phyloP scores from a whole-genome alignment of 1,140 invertebrate species.

The Palaemon carinicauda region DNA sequence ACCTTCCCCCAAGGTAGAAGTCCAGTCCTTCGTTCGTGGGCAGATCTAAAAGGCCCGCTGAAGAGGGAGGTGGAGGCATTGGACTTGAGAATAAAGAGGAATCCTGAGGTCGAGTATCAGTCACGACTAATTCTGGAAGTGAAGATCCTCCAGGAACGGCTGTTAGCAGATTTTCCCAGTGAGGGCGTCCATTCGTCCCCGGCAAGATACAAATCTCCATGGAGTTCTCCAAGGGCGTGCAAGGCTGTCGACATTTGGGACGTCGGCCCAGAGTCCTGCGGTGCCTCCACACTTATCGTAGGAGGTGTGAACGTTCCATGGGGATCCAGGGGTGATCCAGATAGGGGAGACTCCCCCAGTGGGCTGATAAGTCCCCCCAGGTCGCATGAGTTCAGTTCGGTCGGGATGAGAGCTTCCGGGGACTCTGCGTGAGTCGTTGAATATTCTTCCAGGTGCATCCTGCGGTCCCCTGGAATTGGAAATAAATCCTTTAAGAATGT shows the following conservation, averaged over 20 bases:
- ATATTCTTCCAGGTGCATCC: constrained; percentile 32
- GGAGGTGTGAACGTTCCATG: constrained; percentile 41
- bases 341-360: neutral
- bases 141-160: constrained; percentile 26
- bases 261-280: neutral
- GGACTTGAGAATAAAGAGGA: neutral
- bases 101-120: neutral
- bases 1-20: constrained; percentile 19
- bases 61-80: neutral
- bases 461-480: neutral
- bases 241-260: constrained; percentile 43
- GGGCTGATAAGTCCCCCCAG: constrained; percentile 23
- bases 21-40: constrained; percentile 22
- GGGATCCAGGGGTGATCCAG: neutral
- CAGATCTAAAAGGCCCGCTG: constrained; percentile 37
- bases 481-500: neutral
- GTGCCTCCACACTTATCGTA: constrained; percentile 54
- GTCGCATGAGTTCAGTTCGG: constrained; percentile 29
- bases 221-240: constrained; percentile 49
- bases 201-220: constrained; percentile 51
- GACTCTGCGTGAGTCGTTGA: constrained; percentile 23
- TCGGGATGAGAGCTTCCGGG: constrained; percentile 17
- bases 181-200: constrained; percentile 53
- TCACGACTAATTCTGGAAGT: constrained; percentile 19
- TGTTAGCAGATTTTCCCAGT: constrained; percentile 46